These are phyloP conservation scores for Mus spretus DNA, from an alignment of 2,797 vertebrate species.

Conservation along the genomic window DNA sequence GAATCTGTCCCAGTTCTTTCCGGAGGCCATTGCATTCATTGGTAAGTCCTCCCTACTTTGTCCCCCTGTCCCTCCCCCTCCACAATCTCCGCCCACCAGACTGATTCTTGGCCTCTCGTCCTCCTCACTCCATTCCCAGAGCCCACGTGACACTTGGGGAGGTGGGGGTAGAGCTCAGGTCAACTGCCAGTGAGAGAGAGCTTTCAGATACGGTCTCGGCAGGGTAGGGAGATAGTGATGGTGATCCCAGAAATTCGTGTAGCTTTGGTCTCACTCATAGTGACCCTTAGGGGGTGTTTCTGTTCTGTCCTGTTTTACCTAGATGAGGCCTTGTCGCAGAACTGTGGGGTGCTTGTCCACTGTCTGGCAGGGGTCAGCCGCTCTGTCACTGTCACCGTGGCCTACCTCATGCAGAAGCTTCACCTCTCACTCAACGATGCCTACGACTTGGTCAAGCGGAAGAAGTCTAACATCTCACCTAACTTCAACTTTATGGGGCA, in stretches of 20 bases:
- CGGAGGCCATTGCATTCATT: slow-evolving; percentile 99
- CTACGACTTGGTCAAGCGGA: slow-evolving; percentile 98
- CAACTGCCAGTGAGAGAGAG: background rate
- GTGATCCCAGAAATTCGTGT: background rate
- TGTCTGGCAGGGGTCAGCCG: slow-evolving; percentile 98
- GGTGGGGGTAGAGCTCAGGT: background rate
- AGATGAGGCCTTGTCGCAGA: slow-evolving; percentile 98
- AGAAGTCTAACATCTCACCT: slow-evolving; percentile 99
- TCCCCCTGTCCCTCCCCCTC: too few relatives aligned
- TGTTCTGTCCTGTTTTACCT: slow-evolving; percentile 74
- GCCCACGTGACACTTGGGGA: background rate
- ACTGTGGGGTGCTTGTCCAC: slow-evolving; percentile 98
- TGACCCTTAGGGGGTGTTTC: background rate
- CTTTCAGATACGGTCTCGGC: background rate
- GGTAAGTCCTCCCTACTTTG: slow-evolving; percentile 89
- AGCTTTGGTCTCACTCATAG: background rate
- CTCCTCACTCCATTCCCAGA: background rate
- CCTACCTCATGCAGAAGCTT: slow-evolving; percentile 99
- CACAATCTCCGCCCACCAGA: background rate
- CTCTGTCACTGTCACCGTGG: slow-evolving; percentile 98
- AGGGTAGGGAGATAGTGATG: background rate
- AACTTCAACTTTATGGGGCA: slow-evolving; percentile 99
- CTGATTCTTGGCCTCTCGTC: background rate
- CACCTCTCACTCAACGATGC: slow-evolving; percentile 98
- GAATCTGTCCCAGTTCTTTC: slow-evolving; percentile 99